Base-by-base conservation (phyloP, 2,797 vertebrate genomes). In the Tapera naevia region DNA sequence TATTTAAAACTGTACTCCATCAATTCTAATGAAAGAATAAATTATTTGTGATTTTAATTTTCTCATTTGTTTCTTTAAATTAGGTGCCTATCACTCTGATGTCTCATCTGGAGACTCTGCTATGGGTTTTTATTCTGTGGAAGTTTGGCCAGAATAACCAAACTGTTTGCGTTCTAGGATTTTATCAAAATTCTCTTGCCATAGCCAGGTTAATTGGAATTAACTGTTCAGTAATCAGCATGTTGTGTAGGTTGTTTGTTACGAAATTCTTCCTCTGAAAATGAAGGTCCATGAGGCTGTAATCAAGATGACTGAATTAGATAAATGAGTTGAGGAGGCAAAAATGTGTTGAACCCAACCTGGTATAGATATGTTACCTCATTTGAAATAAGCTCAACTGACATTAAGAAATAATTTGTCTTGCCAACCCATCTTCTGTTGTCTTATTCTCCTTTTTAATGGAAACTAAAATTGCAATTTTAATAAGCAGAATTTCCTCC, bases 1-100 rank as follows among this genome's bases (percentile, higher is more conserved):
- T 98, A 98, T 99, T 99, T 99, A 99, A 99, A 99, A 98, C 98
- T 99, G 98, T 99, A 98, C 98, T 98, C 98, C 97, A 98, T 98
- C 97, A 98, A 95, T 97, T 97, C 97, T 98, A 98, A 98, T 94
- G 43, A 96, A 98, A 98, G 95, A 99, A 99, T 99, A 99, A 99
- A 99, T 99, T 98, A 98, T 98, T 98, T 99, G 98, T 98, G 98
- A 99, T 99, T 99, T 99, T 98, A 98, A 98, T 97, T 98, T 98
- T 98, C 97, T 98, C 94, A 98, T 98, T 98, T 98, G 97, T 97
- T 98, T 97, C 90, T 97, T 98, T 97, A 98, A 97, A 97, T 98
- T 97, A 97, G 97, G 97, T 98, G 96, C 95, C 95, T 95, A 81
- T 97, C 96, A 95, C 94, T 96, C 62, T 96, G 67, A 88, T 97